These are phyloP conservation scores for Exephanes ischioxanthus DNA, from an alignment of 2,888 invertebrate species.

Conservation along the genomic window DNA sequence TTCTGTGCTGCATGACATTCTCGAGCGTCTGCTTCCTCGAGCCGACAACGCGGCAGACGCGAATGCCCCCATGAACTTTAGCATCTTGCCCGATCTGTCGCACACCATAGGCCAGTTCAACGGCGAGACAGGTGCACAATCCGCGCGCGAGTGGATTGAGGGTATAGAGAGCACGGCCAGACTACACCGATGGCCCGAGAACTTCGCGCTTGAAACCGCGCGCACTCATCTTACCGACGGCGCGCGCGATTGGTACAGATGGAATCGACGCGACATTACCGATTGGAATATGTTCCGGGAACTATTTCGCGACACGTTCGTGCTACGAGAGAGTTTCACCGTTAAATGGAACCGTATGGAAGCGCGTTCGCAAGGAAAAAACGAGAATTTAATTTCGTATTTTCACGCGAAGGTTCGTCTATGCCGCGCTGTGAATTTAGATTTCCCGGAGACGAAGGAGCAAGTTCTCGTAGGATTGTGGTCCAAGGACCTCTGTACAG, in stretches of 20 bases:
- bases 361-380: not conserved
- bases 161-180: conserved; percentile 18
- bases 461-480: not conserved
- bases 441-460: not conserved
- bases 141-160: conserved; percentile 34
- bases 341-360: not conserved
- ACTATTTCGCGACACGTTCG: not conserved
- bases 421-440: not conserved
- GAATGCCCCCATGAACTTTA: not conserved
- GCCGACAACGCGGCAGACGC: not conserved
- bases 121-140: conserved; percentile 13
- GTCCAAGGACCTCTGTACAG: not conserved
- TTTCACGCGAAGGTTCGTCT: not conserved
- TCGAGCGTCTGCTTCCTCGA: not conserved
- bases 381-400: not conserved
- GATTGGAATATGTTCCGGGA: not conserved
- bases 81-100: conserved; percentile 6
- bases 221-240: conserved; percentile 15
- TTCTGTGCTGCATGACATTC: not conserved
- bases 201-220: conserved; percentile 21
- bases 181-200: conserved; percentile 27
- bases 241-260: conserved; percentile 27
- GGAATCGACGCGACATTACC: conserved; percentile 63
- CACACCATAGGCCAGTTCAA: conserved; percentile 28
- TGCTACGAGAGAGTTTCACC: not conserved